phyloP scores from a whole-genome alignment of 92 coral and sea anemone species.

The Porites evermanni region DNA sequence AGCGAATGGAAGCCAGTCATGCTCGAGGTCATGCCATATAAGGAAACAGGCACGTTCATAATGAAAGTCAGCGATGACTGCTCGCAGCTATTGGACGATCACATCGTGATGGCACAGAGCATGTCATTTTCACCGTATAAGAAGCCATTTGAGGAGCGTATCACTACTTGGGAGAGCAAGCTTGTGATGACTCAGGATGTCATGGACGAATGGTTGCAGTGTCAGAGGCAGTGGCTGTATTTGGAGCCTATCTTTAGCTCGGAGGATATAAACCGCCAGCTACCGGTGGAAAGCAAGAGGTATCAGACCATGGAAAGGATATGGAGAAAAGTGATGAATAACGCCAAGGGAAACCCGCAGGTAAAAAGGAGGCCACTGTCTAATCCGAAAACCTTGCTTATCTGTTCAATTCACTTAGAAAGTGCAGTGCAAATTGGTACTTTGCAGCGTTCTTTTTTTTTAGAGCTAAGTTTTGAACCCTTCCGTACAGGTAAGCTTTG shows the following conservation, averaged over 20 bases:
- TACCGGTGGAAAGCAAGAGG: conserved; percentile 97
- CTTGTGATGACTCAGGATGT: conserved; percentile 99
- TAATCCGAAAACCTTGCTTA: neutral
- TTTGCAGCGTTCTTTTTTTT: too few relatives aligned
- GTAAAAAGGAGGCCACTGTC: conserved; percentile 22
- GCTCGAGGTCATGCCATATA: conserved; percentile 91
- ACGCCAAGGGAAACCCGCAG: conserved; percentile 95
- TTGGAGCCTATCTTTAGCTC: conserved; percentile 99
- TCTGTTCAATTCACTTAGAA: neutral
- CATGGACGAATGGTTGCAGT: conserved; percentile 98
- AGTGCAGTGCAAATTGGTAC: neutral
- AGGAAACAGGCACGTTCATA: conserved; percentile 98
- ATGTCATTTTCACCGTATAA: conserved; percentile 99
- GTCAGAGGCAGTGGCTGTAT: conserved; percentile 97
- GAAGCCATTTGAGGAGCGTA: conserved; percentile 98
- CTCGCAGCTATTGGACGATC: conserved; percentile 96
- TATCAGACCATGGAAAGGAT: conserved; percentile 99
- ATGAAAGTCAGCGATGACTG: conserved; percentile 98
- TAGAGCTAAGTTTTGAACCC: too few relatives aligned
- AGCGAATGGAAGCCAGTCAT: conserved; percentile 94
- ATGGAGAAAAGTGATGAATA: conserved; percentile 97
- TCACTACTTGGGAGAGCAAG: conserved; percentile 97
- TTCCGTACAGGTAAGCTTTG: too few relatives aligned
- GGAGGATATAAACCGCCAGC: conserved; percentile 96
- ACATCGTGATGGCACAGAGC: conserved; percentile 98